Evolutionary conservation across 2,113 vertebrate genomes (phyloP), one percentile per base, ranked within the genome.

Genomic region (Takifugu bimaculatus): DNA sequence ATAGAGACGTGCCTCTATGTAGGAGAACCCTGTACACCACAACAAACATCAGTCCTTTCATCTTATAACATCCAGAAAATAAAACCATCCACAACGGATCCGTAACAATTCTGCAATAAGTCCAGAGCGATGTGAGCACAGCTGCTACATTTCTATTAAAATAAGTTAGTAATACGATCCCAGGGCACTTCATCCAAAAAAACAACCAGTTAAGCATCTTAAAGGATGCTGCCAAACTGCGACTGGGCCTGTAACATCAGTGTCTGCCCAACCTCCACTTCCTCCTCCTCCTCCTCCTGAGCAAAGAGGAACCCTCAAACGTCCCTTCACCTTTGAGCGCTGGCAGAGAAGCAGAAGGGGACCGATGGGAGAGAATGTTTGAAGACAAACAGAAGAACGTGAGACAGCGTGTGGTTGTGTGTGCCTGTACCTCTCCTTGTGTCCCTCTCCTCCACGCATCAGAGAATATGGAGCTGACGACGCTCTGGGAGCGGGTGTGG

Each of bases 381-480:
- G 51, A 14, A 25, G 4, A 5, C 6, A 12, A 57, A 49, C 20
- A 57, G 29, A 27, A 43, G 44, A 55, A 45, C 43, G 39, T 3
- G 54, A 52, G 0, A 1, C 42, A 39, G 27, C 4, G 52, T 57
- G 50, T 64, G 52, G 25, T 2, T 35, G 51, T 42, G 52, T 45
- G 43, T 27, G n/a, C 13, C 48, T 62, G 75, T 87, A 98, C 96
- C 94, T 96, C 96, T 76, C 95, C 78, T 81, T 98, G 97, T 11
- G 95, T 96, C 73, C 97, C 97, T 78, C 95, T 92, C 73, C 94
- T 97, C 97, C 97, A 98, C 65, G 97, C 97, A 50, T 99, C 97
- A 0, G 96, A 99, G 86, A 99, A 99, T 87, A 98, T 94, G 76
- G 96, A 98, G 85, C 94, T 99, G 85, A 99, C 96, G 0, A 90